A percentile compares a stretch with the other conserved stretches of the same genome.
phyloP scores from a whole-genome alignment of 2,113 vertebrate genomes.

The Ophthalmolycus amberensis region DNA sequence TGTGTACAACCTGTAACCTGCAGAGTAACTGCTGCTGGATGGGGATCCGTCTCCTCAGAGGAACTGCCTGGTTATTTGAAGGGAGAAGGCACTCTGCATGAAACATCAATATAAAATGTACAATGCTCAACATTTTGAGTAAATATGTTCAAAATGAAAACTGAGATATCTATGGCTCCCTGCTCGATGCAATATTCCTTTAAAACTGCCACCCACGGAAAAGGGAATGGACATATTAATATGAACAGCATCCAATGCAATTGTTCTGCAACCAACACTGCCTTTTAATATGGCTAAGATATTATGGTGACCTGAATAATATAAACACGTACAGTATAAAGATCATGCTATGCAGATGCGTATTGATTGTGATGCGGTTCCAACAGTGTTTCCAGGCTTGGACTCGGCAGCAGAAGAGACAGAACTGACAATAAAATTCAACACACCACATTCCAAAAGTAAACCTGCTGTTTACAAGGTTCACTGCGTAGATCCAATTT shows the following conservation, averaged over 20 bases:
- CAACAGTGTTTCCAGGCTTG: conserved; percentile 2
- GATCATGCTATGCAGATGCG: conserved; percentile 1
- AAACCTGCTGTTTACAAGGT: not conserved
- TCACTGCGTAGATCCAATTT: not conserved
- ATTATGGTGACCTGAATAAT: too few species aligned
- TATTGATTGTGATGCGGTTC: conserved; percentile 14
- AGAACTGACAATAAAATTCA: conserved; percentile 13
- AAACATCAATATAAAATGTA: not conserved
- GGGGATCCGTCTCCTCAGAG: not conserved
- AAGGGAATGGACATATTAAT: not conserved
- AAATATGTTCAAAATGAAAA: not conserved
- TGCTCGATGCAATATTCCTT: not conserved
- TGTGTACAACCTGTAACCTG: conserved; percentile 13
- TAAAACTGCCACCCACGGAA: not conserved
- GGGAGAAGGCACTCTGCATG: not conserved
- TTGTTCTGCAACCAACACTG: not conserved
- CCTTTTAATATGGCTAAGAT: not conserved
- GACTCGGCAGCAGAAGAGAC: conserved; percentile 1
- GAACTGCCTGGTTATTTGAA: not conserved
- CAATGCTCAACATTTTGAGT: not conserved
- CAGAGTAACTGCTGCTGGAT: conserved; percentile 36
- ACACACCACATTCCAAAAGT: not conserved
- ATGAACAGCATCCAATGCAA: conserved; percentile 16
- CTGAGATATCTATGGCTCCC: not conserved
- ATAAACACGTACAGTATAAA: too few species aligned